Base-by-base conservation (phyloP, 37 sponge, comb jelly and placozoan species). In the Ianthella basta region DNA sequence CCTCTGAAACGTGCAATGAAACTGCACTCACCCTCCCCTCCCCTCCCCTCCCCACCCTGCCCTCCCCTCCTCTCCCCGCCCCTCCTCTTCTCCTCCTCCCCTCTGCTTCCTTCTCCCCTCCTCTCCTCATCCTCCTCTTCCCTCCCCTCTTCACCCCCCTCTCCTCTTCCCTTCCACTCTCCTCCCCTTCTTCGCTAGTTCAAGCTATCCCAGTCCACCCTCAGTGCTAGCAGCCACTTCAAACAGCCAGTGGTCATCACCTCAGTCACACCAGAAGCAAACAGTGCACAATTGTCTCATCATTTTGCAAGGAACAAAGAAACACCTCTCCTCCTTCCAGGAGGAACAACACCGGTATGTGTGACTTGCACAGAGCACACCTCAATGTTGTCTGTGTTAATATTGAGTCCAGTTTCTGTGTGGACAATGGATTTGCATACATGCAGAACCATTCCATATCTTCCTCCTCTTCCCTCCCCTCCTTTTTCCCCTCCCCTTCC, bases 141-240 rank as follows among this genome's bases (percentile, higher is more conserved):
- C 50, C 8, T 8, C 50, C 50, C 3, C n/a, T n/a, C n/a, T n/a
- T n/a, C n/a, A n/a, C 29, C 29, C 29, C 5, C 65, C 50, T 8
- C 8, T 8, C 50, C 50, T 10, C n/a, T n/a, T n/a, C n/a, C n/a
- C n/a, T n/a, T n/a, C n/a, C n/a, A n/a, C n/a, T n/a, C n/a, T n/a
- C n/a, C n/a, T n/a, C n/a, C n/a, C n/a, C n/a, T n/a, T n/a, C n/a
- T n/a, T n/a, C n/a, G n/a, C n/a, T 44, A 44, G 50, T 44, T 10
- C 50, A 44, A 44, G 50, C 50, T 44, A 8, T 44, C 8, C 16
- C 40, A 37, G 4, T 3, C 2, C 3, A 78, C 41, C 18, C 79
- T 78, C 53, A 41, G 55, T 24, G 53, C 55, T 8, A 18, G 29
- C 70, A 69, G 70, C 70, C 70, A 69, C 34, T 69, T 69, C 70